These are phyloP conservation scores for Himalopsyche phryganea DNA, from an alignment of 1,140 invertebrate genomes.

Conservation along the genomic window DNA sequence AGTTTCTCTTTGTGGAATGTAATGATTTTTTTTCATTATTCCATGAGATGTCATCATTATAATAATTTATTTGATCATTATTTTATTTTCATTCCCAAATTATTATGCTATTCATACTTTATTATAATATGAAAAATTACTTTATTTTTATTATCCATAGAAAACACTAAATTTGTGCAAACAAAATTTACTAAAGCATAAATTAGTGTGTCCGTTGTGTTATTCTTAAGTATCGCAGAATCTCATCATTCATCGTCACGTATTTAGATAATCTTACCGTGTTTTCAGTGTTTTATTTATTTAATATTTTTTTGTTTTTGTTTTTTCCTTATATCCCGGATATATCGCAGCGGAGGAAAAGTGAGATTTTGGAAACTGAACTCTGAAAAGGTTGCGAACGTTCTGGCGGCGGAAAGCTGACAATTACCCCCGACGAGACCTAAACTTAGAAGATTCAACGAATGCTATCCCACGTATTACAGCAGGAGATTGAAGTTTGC, in stretches of 20 bases:
- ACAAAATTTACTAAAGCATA: no score
- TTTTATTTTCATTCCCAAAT: no score
- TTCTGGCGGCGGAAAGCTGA: conserved; percentile 23
- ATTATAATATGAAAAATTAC: no score
- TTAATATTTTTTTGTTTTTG: conserved; percentile 17
- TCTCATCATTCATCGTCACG: neutral
- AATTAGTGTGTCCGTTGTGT: no score
- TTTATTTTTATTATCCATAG: no score
- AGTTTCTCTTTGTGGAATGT: no score
- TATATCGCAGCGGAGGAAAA: conserved; percentile 30
- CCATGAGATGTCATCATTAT: no score
- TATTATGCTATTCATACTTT: no score
- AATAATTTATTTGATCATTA: no score
- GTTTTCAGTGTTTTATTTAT: conserved; percentile 17
- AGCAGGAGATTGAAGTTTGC: conserved; percentile 31
- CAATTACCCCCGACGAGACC: conserved; percentile 24
- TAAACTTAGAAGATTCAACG: conserved; percentile 25
- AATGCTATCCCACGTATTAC: conserved; percentile 31
- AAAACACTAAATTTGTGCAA: no score
- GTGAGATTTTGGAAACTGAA: conserved; percentile 34
- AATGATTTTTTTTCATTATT: no score
- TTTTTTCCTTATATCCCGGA: conserved; percentile 22
- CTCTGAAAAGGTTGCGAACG: conserved; percentile 24
- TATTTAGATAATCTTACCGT: neutral
- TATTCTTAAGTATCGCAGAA: no score